Conservation (phyloP, 2,797 vertebrate species). For the Paramormyrops hopkinsi region DNA sequence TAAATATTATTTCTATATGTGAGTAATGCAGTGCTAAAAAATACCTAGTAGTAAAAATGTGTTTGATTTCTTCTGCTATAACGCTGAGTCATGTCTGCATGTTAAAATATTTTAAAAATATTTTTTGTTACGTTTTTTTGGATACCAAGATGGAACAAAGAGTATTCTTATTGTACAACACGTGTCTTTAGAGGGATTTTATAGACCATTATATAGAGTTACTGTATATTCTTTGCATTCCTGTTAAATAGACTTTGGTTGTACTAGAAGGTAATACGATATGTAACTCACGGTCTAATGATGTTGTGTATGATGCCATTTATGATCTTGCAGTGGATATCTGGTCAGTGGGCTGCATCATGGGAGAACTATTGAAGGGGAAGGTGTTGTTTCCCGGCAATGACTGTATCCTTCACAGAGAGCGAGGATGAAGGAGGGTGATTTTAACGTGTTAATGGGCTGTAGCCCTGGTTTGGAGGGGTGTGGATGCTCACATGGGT, state of each 20-base stretch:
- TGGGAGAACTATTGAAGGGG: conserved; percentile 94
- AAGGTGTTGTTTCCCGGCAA: conserved; percentile 93
- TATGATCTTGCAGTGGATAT: conserved; percentile 79
- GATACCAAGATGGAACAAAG: background rate
- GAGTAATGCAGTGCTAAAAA: background rate
- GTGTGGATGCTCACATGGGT: background rate
- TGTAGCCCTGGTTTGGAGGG: background rate
- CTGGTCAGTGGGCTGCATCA: conserved; percentile 98
- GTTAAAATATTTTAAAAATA: background rate
- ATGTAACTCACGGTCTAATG: background rate
- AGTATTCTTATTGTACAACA: background rate
- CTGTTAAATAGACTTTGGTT: background rate
- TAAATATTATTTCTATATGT: background rate
- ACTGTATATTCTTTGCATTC: background rate
- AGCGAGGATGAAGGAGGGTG: background rate
- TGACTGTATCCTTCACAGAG: conserved; percentile 88
- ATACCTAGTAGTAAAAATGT: background rate
- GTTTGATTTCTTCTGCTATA: background rate
- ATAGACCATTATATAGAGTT: background rate
- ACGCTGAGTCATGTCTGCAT: background rate
- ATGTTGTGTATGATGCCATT: background rate
- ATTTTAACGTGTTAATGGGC: background rate
- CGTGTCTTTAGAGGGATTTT: background rate
- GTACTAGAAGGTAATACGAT: background rate
- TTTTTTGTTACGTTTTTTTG: background rate